Base-by-base conservation (phyloP, 2,113 vertebrate genomes). In the Hemiscyllium ocellatum region DNA sequence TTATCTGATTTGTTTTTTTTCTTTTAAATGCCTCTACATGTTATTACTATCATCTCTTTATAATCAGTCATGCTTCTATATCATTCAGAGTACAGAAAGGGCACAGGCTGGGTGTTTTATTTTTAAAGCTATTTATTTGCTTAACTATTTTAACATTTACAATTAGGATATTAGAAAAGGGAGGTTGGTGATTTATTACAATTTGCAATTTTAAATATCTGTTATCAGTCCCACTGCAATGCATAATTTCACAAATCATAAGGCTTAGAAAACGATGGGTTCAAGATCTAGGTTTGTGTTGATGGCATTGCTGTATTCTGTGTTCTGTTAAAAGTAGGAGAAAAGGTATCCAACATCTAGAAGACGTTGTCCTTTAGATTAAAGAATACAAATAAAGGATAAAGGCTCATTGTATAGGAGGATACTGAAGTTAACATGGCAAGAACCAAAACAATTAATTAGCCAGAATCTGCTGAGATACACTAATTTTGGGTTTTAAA, bases 1-100 rank as follows among this genome's bases (percentile, higher is more conserved):
- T 65, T 93, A 93, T 93, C 89, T 93, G 89, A 93, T 93, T 93
- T 37, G 89, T 93, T 93, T 93, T 76, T 72, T 91, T 93, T 66
- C 89, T 93, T 93, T 93, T 93, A 93, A 93, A 93, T 68, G n/a
- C 89, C 52, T 93, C 89, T 65, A 93, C 65, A 93, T 37, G 22
- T 93, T 66, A 93, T 93, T 93, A 37, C 89, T 66, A 93, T 93
- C 89, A 93, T 93, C 61, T 93, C 89, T 93, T 66, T 93, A 66
- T 68, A 93, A 93, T 68, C 89, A 93, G 89, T 66, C 33, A n/a
- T 93, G 37, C 65, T 93, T 93, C 61, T 61, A 93, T 65, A 93
- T 93, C 61, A 93, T 93, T 93, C 89, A 93, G 61, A n/a, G 15
- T 93, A 61, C 29, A 33, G 12, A 90, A n/a, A n/a, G 89, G 65